Base-by-base conservation (phyloP, 1,140 invertebrate species). In the Zaprionus capensis region DNA sequence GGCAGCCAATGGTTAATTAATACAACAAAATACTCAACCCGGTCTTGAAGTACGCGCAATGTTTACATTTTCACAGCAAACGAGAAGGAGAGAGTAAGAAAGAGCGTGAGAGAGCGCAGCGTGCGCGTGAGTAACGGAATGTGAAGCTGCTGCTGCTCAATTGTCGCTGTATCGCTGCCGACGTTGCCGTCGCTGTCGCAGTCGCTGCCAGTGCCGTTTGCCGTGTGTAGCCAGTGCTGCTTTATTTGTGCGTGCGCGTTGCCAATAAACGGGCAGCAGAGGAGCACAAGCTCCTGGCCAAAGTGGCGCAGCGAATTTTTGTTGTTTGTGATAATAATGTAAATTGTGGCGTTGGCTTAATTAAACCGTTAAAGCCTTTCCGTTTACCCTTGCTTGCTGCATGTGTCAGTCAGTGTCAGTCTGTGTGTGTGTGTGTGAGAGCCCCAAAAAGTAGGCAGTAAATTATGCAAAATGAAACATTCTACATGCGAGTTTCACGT, bases 201-300 rank as follows among this genome's bases (percentile, higher is more conserved):
- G 69, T 44, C 63, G 55, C 56, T 61, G 75, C 38, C 64, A 49
- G 67, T 44, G 20, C 46, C 46, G n/a, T 46, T 46, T 17, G 41
- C 41, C 41, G 41, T 46, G 41, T 46, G 41, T 34, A 11, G 31
- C 31, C 31, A 34, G n/a, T 17, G 56, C 82, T 75, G 68, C 67
- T 77, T 84, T 86, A 86, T 82, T 86, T 87, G 83, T 86, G 83
- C 83, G 83, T 86, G 83, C 83, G 83, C 83, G 83, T 86, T 86
- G 83, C 80, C 80, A 86, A 86, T 86, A 86, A 86, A 87, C 83
- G 83, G 83, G 83, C 82, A 86, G 83, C 73, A 80, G 82, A 86
- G 83, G 72, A 79, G 82, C 46, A 67, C 64, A 67, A 65, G 81
- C 78, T 81, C 71, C 64, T 77, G 62, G 77, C 74, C 62, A 74